Conservation (phyloP, 2,113 vertebrate species). For the Alectura lathami region DNA sequence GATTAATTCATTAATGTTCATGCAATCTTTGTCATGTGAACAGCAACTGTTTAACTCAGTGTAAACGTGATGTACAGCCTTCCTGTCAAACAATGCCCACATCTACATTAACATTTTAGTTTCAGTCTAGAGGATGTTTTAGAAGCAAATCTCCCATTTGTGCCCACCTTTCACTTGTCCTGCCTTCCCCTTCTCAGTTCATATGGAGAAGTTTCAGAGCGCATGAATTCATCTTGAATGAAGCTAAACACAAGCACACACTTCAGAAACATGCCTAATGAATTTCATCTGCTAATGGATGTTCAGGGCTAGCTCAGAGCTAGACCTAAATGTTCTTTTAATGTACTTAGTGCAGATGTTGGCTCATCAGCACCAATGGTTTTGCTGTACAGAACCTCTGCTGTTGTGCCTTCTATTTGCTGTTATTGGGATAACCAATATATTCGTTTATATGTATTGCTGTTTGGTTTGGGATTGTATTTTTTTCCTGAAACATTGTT, state of each 20-base stretch:
- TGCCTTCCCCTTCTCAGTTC: background rate
- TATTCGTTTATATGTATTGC: background rate
- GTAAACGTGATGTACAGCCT: background rate
- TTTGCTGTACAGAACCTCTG: background rate
- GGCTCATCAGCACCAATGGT: background rate
- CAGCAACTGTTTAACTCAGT: background rate
- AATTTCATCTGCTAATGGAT: background rate
- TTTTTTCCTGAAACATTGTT: background rate
- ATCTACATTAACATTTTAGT: background rate
- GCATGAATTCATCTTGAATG: background rate
- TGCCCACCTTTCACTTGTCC: background rate
- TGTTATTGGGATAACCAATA: background rate
- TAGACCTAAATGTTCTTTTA: background rate
- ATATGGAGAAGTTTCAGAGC: background rate
- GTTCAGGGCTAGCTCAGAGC: background rate
- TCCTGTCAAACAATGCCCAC: background rate
- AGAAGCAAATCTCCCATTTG: background rate
- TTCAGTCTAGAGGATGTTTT: background rate
- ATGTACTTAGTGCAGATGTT: background rate
- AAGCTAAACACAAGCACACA: background rate
- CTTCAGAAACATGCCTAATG: background rate
- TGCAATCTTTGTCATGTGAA: background rate
- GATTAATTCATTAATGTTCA: background rate
- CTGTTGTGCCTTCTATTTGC: background rate
- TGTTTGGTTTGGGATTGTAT: background rate